Conservation (phyloP, 2,113 vertebrate species). For the Cichladusa arquata region DNA sequence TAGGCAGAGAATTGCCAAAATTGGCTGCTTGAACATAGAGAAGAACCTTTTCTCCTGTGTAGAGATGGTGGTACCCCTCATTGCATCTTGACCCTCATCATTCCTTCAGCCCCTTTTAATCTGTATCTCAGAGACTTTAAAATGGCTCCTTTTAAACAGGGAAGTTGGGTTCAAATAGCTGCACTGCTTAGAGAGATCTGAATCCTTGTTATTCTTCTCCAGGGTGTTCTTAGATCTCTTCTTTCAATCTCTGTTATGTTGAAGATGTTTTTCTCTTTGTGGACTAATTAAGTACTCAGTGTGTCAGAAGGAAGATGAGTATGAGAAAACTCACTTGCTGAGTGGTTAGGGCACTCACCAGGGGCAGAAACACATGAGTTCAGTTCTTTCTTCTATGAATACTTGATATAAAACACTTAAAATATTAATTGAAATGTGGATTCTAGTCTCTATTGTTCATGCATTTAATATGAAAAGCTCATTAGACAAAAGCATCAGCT, state of each 20-base stretch:
- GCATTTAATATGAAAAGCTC: conserved; percentile 62
- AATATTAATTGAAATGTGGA: conserved; percentile 65
- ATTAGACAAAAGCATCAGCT: conserved; percentile 41
- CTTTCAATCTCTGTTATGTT: not conserved
- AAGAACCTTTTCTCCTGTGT: not conserved
- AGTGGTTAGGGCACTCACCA: conserved; percentile 16
- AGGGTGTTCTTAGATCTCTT: conserved; percentile 6
- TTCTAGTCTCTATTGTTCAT: conserved; percentile 55
- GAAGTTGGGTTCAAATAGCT: conserved; percentile 3
- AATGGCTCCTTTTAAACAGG: conserved; percentile 4
- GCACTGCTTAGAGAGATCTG: not conserved
- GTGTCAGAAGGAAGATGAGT: not conserved
- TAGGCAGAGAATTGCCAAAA: not conserved
- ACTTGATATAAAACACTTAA: conserved; percentile 50
- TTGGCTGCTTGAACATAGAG: not conserved
- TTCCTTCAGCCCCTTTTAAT: not conserved
- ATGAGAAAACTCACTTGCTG: conserved; percentile 12
- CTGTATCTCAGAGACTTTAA: not conserved
- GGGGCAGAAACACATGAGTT: not conserved
- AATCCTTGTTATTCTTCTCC: conserved; percentile 30
- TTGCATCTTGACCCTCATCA: not conserved
- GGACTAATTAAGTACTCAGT: conserved; percentile 35
- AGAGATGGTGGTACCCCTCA: not conserved
- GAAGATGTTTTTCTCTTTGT: conserved; percentile 5
- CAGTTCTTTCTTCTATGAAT: conserved; percentile 31